A percentile compares a stretch with the other conserved stretches of the same genome.
Conservation (phyloP, 2,888 invertebrate genomes). For the Sarcophaga subvicina region DNA sequence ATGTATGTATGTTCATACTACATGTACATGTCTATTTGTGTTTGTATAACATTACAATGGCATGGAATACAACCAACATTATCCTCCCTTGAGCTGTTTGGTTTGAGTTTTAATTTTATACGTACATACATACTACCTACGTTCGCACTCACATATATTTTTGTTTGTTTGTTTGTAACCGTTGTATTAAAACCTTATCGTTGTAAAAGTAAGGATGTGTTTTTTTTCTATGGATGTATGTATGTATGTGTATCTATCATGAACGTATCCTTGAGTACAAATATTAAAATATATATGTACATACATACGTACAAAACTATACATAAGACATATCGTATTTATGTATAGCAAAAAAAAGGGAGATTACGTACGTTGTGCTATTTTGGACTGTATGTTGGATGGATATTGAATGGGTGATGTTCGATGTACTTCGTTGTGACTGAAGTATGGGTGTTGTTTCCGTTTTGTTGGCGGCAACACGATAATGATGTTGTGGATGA, state of each 20-base stretch:
- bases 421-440: constrained; percentile 46
- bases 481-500: constrained; percentile 35
- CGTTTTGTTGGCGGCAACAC: constrained; percentile 56
- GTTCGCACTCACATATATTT: background rate
- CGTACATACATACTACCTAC: background rate
- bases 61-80: constrained; percentile 18
- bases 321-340: background rate
- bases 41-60: background rate
- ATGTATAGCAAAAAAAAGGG: constrained; percentile 5
- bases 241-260: background rate
- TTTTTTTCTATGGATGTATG: constrained; percentile 23
- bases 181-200: constrained; percentile 45
- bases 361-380: constrained; percentile 14
- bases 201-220: constrained; percentile 49
- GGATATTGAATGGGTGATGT: constrained; percentile 60
- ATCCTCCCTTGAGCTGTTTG: constrained; percentile 56
- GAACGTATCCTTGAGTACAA: background rate
- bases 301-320: background rate
- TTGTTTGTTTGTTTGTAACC: background rate
- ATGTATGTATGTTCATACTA: background rate
- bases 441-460: constrained; percentile 62
- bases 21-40: background rate
- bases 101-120: constrained; percentile 39
- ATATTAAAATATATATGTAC: background rate
- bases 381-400: constrained; percentile 44